These are phyloP conservation scores for Drosophila peninsularis DNA, from an alignment of 2,888 invertebrate species.

Conservation along the genomic window DNA sequence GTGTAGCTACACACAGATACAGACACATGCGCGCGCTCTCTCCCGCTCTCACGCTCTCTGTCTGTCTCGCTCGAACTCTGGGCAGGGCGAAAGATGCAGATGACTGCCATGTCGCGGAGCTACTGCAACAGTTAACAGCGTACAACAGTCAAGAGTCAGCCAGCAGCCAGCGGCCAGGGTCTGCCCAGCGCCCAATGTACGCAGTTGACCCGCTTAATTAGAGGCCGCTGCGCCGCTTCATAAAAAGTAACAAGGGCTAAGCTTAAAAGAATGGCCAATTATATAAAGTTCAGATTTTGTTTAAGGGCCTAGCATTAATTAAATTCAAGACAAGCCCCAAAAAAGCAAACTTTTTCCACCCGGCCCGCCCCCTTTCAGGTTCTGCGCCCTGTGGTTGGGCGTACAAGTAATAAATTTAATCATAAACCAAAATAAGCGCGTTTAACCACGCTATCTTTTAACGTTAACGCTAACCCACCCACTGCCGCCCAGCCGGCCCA, in stretches of 20 bases:
- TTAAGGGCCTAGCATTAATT: conserved; percentile 58
- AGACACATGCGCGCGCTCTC: neutral
- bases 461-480: conserved; percentile 46
- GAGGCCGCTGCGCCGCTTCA: conserved; percentile 43
- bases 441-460: conserved; percentile 79
- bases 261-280: conserved; percentile 76
- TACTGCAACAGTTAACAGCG: conserved; percentile 57
- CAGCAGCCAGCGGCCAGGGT: conserved; percentile 5
- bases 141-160: conserved; percentile 53
- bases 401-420: conserved; percentile 79
- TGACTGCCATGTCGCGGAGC: conserved; percentile 42
- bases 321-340: conserved; percentile 62
- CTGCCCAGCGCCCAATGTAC: conserved; percentile 14
- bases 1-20: conserved; percentile 47
- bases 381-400: conserved; percentile 64
- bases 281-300: conserved; percentile 63
- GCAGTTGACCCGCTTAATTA: conserved; percentile 71
- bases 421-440: conserved; percentile 80
- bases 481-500: conserved; percentile 1
- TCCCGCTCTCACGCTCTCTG: neutral
- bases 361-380: conserved; percentile 16
- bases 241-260: conserved; percentile 66
- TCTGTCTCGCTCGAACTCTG: neutral
- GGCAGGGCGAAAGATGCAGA: conserved; percentile 28
- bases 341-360: conserved; percentile 37